Conservation (phyloP, 1,140 invertebrate species). For the Zaprionus capensis region DNA sequence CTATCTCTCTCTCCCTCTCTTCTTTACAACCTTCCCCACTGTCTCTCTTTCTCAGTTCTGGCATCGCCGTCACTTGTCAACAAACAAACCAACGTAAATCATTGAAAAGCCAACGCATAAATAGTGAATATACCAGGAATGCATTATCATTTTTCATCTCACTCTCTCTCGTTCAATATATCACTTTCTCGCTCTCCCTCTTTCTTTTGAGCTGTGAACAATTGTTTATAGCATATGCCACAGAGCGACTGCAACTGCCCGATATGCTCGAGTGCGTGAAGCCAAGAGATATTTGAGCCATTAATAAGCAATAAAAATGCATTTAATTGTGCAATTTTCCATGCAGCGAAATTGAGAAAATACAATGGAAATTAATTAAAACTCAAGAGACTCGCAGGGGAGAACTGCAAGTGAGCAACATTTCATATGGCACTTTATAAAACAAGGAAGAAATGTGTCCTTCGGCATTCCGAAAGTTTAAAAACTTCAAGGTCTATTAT, state of each 20-base stretch:
- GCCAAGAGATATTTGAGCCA: conserved; percentile 8
- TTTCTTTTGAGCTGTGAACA: neutral
- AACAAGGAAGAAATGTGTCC: too few relatives aligned
- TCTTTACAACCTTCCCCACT: neutral
- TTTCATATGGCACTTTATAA: too few relatives aligned
- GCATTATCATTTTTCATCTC: conserved; percentile 33
- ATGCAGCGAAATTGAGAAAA: neutral
- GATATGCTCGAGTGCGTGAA: conserved; percentile 20
- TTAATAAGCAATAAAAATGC: conserved; percentile 12
- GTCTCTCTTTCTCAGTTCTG: neutral
- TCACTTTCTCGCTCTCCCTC: neutral
- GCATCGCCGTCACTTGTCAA: conserved; percentile 1
- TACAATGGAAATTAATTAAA: neutral
- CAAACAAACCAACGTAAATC: conserved; percentile 34
- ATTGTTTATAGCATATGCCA: conserved; percentile 34
- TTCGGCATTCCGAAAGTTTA: too few relatives aligned
- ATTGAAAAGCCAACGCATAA: conserved; percentile 36
- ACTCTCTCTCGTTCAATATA: neutral
- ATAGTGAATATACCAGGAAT: conserved; percentile 44
- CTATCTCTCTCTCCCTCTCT: neutral
- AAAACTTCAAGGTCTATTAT: too few relatives aligned
- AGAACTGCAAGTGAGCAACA: neutral
- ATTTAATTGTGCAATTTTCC: conserved; percentile 18
- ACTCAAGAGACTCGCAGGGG: neutral
- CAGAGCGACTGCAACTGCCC: conserved; percentile 1